Percentiles rank a stretch among this genome's conserved stretches.
phyloP scores from a whole-genome alignment of 2,888 invertebrate genomes.

The Disparrhopalites patrizii region DNA sequence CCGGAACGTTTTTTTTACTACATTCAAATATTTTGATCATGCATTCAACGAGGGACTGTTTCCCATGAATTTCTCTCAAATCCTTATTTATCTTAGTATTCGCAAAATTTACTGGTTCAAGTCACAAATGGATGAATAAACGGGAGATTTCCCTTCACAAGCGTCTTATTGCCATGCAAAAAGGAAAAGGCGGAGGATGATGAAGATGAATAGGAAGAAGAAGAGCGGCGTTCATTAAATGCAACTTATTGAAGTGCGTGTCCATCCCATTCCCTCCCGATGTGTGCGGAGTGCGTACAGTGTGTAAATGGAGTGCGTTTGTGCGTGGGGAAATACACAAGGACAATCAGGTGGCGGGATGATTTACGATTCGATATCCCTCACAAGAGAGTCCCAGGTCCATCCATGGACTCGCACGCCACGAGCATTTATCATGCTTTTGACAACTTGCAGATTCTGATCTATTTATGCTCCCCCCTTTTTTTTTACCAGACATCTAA shows the following conservation, averaged over 20 bases:
- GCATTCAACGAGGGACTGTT: no score
- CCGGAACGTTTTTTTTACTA: no score
- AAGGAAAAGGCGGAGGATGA: background rate
- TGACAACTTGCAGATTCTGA: constrained; percentile 21
- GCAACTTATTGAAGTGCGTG: constrained; percentile 3
- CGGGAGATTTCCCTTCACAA: no score
- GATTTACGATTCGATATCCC: constrained; percentile 16
- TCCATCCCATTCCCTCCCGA: background rate
- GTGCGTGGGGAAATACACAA: background rate
- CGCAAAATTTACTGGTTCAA: no score
- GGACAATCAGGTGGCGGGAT: constrained; percentile 15
- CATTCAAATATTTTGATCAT: no score
- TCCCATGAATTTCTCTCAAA: no score
- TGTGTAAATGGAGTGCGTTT: background rate
- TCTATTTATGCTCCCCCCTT: no score
- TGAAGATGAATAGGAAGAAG: background rate
- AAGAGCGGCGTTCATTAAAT: background rate
- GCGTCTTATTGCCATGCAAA: no score
- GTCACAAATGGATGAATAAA: no score
- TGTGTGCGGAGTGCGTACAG: background rate
- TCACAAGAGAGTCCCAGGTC: constrained; percentile 3
- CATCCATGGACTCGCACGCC: no score
- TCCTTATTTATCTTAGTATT: no score
- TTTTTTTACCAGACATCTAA: no score
- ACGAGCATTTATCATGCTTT: constrained; percentile 19